A percentile compares a stretch with the other conserved stretches of the same genome.
Conservation (phyloP, 2,888 invertebrate species). For the Euplagia quadripunctaria region DNA sequence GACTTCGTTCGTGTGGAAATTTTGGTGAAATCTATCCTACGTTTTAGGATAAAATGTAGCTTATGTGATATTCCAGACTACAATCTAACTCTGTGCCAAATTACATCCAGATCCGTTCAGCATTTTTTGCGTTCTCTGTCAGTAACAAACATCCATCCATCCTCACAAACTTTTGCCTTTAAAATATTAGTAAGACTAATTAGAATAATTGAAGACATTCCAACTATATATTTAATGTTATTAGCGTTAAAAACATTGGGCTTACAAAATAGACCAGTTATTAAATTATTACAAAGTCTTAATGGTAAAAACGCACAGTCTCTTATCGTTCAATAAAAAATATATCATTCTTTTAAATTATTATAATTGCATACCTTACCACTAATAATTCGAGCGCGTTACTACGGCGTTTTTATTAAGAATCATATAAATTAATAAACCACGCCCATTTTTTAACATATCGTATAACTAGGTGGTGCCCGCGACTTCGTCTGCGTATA, state of each 20-base stretch:
- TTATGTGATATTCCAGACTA: too few relatives aligned
- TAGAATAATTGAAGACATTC: not conserved
- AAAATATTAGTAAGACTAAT: too few relatives aligned
- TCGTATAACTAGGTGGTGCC: not conserved
- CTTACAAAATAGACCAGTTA: conserved; percentile 9
- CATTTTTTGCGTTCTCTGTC: too few relatives aligned
- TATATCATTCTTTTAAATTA: conserved; percentile 54
- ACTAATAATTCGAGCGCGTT: conserved; percentile 40
- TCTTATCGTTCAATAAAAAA: conserved; percentile 38
- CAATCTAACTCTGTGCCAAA: too few relatives aligned
- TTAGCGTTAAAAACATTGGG: conserved; percentile 23
- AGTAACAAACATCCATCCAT: too few relatives aligned
- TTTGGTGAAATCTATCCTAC: too few relatives aligned
- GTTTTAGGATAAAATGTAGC: too few relatives aligned
- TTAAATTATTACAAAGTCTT: conserved; percentile 31
- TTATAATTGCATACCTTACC: conserved; percentile 44
- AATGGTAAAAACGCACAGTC: conserved; percentile 30
- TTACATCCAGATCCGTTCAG: too few relatives aligned
- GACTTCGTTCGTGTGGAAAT: too few relatives aligned
- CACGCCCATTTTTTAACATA: not conserved
- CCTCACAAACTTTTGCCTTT: too few relatives aligned
- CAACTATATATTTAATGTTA: conserved; percentile 3
- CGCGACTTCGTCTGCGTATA: not conserved
- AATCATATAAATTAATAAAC: not conserved
- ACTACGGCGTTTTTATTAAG: conserved; percentile 22